Evolutionary conservation across 2,113 vertebrate genomes (phyloP), one percentile per base, ranked within the genome.

Genomic region (Raja brachyura): DNA sequence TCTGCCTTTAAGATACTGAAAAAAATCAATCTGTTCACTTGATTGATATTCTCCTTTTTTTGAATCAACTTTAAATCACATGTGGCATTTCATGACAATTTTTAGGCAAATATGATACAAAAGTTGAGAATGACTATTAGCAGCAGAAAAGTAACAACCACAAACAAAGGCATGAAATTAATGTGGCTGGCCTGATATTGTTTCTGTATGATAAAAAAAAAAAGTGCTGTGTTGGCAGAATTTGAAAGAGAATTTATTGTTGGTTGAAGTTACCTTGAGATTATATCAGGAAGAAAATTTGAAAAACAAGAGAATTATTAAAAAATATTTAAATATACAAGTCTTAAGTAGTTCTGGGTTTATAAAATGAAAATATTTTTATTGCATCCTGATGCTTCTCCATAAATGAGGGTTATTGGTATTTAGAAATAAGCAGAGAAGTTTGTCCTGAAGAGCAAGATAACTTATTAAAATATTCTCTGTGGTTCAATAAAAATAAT

Each of bases 401-500:
- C 18, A 54, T 31, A 74, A 61, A 16, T 28, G 66, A 92, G 90
- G 90, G 90, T 92, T 73, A 48, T 31, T 48, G 66, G 66, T 54
- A 92, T 74, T 92, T 73, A 92, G 73, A 92, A 88, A 66, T 88
- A 88, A 18, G 56, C 63, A 63, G 59, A 5, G 13, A 66, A 90
- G 3, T 88, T 70, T 63, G 0, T 90, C 39, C n/a, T 90, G 86
- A 68, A 68, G 63, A 90, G 81, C 31, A 90, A 90, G 11, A 48
- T 90, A 70, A 85, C 88, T 70, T 90, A 90, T 70, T 70, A 90
- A 92, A 92, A 86, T 25, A 68, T 48, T 70, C 25, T 33, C 90
- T 13, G 66, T 73, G 70, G 20, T 73, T 92, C 90, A 48, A 13
- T 70, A 92, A 92, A 86, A 85, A 13, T 2, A 54, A 59, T 3